A percentile compares a stretch with the other conserved stretches of the same genome.
These are phyloP conservation scores for Caradrina clavipalpis DNA, from an alignment of 2,888 invertebrate species.

Conservation along the genomic window DNA sequence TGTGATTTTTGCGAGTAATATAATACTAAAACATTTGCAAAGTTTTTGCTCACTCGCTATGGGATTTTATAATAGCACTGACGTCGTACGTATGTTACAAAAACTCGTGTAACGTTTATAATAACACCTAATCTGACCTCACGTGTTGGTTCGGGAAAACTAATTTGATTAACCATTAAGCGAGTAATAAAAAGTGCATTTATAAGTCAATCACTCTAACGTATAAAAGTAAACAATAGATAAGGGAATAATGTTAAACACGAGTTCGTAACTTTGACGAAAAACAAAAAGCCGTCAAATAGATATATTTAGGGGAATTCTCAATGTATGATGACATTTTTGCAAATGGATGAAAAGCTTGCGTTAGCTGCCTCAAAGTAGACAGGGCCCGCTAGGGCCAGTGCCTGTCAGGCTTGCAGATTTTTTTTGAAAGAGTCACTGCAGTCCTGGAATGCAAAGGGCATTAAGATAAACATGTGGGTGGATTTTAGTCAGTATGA, in stretches of 20 bases:
- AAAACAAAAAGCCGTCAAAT: too few species aligned
- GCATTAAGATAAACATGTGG: too few species aligned
- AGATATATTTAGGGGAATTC: too few species aligned
- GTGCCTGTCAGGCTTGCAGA: too few species aligned
- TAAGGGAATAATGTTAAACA: neutral
- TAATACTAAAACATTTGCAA: neutral
- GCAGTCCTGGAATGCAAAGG: too few species aligned
- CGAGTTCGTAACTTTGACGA: too few species aligned
- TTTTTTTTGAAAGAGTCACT: too few species aligned
- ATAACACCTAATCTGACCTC: neutral
- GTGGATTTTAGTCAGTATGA: too few species aligned
- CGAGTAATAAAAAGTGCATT: constrained; percentile 2
- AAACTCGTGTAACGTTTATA: constrained; percentile 23
- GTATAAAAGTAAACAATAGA: neutral
- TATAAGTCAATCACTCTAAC: neutral
- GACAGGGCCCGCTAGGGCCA: too few species aligned
- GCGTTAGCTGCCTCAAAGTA: neutral
- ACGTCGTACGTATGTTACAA: constrained; percentile 13
- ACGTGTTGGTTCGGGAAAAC: constrained; percentile 2
- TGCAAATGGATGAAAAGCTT: neutral
- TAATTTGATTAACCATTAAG: constrained; percentile 1
- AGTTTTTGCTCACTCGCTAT: constrained; percentile 16
- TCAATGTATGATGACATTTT: neutral
- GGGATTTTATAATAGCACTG: constrained; percentile 1
- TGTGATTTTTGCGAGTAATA: neutral